Evolutionary conservation across 2,113 vertebrate species (phyloP), one percentile per base, ranked within the genome.

Genomic region (Sarotherodon lohbergeri): DNA sequence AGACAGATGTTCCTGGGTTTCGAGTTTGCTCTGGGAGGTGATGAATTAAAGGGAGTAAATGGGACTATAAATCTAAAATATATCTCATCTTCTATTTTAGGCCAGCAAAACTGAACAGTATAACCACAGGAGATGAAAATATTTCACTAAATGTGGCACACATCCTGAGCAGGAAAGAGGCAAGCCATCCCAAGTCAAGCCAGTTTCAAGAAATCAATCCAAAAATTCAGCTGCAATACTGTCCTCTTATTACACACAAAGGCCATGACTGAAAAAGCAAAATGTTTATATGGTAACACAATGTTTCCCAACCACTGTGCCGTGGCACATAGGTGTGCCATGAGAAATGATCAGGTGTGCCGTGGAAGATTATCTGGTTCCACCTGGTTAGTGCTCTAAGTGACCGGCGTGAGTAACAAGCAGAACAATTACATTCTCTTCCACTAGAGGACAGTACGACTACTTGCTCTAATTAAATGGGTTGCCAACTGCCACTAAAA

Each of bases 1-100:
- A 91, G 56, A 85, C 92, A 92, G 92, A 92, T 89, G 80, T 89
- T 89, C 16, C 29, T 56, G 86, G 66, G 46, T 55, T 87, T 82
- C 29, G 48, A 68, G 61, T 5, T 36, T 39, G 71, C 86, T 82
- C 57, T 4, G 36, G 84, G 66, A 91, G 82, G 84, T 88, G 90
- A 82, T 66, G 86, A 81, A 81, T 61, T 61, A 29, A 68, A 54
- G 1, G 11, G 50, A 66, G 78, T 68, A 57, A 85, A 63, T 9
- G 32, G 22, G 46, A 56, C 82, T 54, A 76, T 83, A 90, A 89
- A 87, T 82, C 80, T 59, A 32, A 90, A 87, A 86, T 82, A 89
- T 84, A 80, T 82, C 83, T 87, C 61, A 83, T 82, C 55, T 24
- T 82, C 87, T 91, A 86, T 89, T 91, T 88, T 85, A 52, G 61